These are phyloP conservation scores for Coregonus clupeaformis DNA, from an alignment of 2,113 vertebrate genomes.

Conservation along the genomic window DNA sequence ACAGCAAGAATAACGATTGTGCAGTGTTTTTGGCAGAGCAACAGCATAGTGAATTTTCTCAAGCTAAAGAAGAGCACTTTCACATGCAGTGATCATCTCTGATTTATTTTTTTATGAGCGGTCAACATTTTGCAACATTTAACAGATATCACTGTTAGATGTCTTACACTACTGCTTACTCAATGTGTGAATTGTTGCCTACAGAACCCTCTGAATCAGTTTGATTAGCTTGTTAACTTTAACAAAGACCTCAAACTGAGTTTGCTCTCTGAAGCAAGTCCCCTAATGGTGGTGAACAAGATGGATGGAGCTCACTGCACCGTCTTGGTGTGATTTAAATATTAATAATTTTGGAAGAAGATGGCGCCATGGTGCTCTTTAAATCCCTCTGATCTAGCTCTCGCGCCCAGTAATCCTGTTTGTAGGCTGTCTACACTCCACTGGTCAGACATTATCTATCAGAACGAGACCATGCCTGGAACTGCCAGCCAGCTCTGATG, in stretches of 20 bases:
- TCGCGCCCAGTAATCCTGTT: constrained; percentile 13
- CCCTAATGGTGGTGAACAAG: no score
- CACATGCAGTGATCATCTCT: no score
- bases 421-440: constrained; percentile 9
- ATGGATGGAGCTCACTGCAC: constrained; percentile 22
- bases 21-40: no score
- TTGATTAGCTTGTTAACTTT: background rate
- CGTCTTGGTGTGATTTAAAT: constrained; percentile 50
- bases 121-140: no score
- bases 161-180: background rate
- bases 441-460: constrained; percentile 9
- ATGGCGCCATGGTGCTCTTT: constrained; percentile 34
- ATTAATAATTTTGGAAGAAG: constrained; percentile 46
- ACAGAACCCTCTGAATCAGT: background rate
- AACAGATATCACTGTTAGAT: no score
- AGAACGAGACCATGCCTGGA: background rate
- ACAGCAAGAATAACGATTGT: no score
- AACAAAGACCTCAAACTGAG: no score
- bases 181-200: background rate
- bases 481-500: background rate
- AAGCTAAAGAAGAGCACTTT: no score
- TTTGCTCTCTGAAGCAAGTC: no score
- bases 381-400: constrained; percentile 31
- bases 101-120: no score
- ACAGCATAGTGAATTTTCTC: no score